A percentile compares a stretch with the other conserved stretches of the same genome.
Evolutionary conservation across 2,888 invertebrate species (phyloP).

Genomic region (Cataglyphis altisquamis): DNA sequence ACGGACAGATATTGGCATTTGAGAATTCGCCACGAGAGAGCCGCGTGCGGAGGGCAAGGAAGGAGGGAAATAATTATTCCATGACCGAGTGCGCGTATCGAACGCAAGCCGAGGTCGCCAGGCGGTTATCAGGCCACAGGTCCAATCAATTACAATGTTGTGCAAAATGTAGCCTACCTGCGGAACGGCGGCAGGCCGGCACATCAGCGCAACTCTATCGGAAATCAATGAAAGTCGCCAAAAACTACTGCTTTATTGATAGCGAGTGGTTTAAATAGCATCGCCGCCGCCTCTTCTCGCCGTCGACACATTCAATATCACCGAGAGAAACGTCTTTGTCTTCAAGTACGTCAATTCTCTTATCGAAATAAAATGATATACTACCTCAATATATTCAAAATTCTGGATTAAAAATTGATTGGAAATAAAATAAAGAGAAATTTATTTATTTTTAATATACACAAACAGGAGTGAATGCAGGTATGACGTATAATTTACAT

Average conservation of each 20-base stretch:
- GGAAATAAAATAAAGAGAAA: neutral
- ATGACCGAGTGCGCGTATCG: slow-evolving; percentile 72
- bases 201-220: slow-evolving; percentile 81
- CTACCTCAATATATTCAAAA: neutral
- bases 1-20: slow-evolving; percentile 54
- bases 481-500: neutral
- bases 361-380: slow-evolving; percentile 10
- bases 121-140: slow-evolving; percentile 82
- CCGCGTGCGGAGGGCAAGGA: slow-evolving; percentile 38
- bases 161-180: slow-evolving; percentile 75
- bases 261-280: slow-evolving; percentile 82
- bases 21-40: slow-evolving; percentile 48
- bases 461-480: neutral
- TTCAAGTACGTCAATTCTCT: slow-evolving; percentile 24
- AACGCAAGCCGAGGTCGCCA: slow-evolving; percentile 74
- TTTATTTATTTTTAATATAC: neutral
- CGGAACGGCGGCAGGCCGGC: slow-evolving; percentile 65
- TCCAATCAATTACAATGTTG: slow-evolving; percentile 83
- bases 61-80: slow-evolving; percentile 75
- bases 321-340: slow-evolving; percentile 16
- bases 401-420: neutral
- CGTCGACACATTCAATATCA: slow-evolving; percentile 11
- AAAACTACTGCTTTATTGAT: slow-evolving; percentile 84
- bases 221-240: slow-evolving; percentile 84
- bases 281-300: slow-evolving; percentile 63